These are phyloP conservation scores for Thera obeliscata DNA, from an alignment of 2,888 invertebrate genomes.

Conservation along the genomic window DNA sequence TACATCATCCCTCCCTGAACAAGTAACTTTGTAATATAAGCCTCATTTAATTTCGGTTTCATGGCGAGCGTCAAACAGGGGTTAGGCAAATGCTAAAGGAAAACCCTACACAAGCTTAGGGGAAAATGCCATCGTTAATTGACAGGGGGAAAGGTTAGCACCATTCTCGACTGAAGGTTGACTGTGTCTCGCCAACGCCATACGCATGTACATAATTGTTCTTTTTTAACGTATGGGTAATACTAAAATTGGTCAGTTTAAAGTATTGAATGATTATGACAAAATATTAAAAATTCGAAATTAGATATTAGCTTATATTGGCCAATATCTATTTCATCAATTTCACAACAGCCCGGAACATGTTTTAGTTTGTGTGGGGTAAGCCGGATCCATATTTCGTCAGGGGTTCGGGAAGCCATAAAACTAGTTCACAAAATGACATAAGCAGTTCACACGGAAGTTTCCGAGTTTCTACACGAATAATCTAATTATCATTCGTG, in stretches of 20 bases:
- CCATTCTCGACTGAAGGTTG: not conserved
- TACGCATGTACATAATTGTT: not conserved
- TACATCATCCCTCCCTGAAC: slow-evolving; percentile 19
- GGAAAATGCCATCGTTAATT: slow-evolving; percentile 51
- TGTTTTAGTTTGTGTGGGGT: not conserved
- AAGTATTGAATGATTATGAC: not conserved
- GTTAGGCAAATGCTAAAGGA: slow-evolving; percentile 42
- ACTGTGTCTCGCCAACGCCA: not conserved
- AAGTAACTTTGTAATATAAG: slow-evolving; percentile 35
- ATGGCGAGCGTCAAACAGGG: slow-evolving; percentile 40
- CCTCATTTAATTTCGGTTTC: slow-evolving; percentile 31
- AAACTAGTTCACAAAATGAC: slow-evolving; percentile 44
- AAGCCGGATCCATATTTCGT: slow-evolving; percentile 28
- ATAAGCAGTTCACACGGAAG: slow-evolving; percentile 43
- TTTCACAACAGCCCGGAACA: not conserved
- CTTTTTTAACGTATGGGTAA: not conserved
- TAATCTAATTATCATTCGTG: slow-evolving; percentile 61
- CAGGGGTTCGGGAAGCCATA: slow-evolving; percentile 46
- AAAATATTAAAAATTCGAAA: not conserved
- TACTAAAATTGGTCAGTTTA: not conserved
- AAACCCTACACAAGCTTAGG: slow-evolving; percentile 43
- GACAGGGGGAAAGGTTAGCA: slow-evolving; percentile 41
- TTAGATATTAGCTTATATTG: too few relatives aligned
- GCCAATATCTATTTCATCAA: slow-evolving; percentile 25
- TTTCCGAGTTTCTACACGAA: slow-evolving; percentile 49